Conservation (phyloP, 2,113 vertebrate genomes). For the Salvelinus namaycush region DNA sequence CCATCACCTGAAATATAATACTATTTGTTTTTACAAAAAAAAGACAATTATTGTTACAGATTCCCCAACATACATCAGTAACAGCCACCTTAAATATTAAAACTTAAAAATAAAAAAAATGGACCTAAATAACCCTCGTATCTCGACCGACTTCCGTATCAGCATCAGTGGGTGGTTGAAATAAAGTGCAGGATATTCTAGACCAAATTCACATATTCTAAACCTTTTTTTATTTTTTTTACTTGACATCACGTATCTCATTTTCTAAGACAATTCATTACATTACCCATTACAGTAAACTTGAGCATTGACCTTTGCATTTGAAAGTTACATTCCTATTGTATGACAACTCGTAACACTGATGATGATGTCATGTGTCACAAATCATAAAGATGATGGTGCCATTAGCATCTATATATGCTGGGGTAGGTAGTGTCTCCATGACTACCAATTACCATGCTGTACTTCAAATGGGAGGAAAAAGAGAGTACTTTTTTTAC, state of each 20-base stretch:
- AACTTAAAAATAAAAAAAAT: slow-evolving; percentile 2
- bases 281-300: slow-evolving; percentile 24
- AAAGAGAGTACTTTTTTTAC: not conserved
- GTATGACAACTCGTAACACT: slow-evolving; percentile 1
- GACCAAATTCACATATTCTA: slow-evolving; percentile 30
- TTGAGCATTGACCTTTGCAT: slow-evolving; percentile 10
- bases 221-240: slow-evolving; percentile 19
- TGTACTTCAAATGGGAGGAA: not conserved
- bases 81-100: slow-evolving; percentile 10
- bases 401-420: not conserved
- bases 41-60: slow-evolving; percentile 6
- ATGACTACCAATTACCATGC: not conserved
- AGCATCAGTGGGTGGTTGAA: slow-evolving; percentile 38
- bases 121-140: not conserved
- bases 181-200: slow-evolving; percentile 65
- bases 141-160: slow-evolving; percentile 21
- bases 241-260: slow-evolving; percentile 38
- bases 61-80: slow-evolving; percentile 1
- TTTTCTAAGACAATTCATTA: slow-evolving; percentile 23
- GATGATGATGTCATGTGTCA: slow-evolving; percentile 5
- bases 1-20: slow-evolving; percentile 31
- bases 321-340: slow-evolving; percentile 59
- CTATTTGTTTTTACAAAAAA: not conserved
- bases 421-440: not conserved
- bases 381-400: slow-evolving; percentile 9